phyloP scores from a whole-genome alignment of 2,113 vertebrate species.

The Pollachius pollachius region DNA sequence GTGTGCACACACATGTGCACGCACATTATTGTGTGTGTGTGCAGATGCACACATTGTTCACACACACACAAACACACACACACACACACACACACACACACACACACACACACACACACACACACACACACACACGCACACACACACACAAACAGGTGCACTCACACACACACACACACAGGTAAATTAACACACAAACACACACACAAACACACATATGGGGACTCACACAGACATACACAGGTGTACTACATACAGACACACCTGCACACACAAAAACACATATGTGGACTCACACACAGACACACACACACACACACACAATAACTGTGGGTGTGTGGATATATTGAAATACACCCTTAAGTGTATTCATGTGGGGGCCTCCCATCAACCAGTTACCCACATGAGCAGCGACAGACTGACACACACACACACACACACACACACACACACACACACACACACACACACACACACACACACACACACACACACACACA shows the following conservation, averaged over 20 bases:
- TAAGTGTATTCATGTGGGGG: neutral
- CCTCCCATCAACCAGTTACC: neutral
- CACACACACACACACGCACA: too few relatives aligned
- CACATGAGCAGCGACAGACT: neutral
- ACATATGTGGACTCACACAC: too few relatives aligned
- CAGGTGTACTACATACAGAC: neutral
- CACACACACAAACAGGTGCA: too few relatives aligned
- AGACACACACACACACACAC: too few relatives aligned
- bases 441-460: slow-evolving; percentile 10
- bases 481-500: neutral
- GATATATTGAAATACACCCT: too few relatives aligned
- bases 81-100: neutral
- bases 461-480: neutral
- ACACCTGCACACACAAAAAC: neutral
- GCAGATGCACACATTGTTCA: neutral
- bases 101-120: too few relatives aligned
- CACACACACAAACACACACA: neutral
- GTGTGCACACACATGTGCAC: neutral
- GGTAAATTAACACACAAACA: too few relatives aligned
- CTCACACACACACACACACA: too few relatives aligned
- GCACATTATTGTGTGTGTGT: too few relatives aligned
- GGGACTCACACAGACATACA: neutral
- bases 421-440: neutral
- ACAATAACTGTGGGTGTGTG: too few relatives aligned
- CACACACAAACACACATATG: neutral